Conservation (phyloP, 2,888 invertebrate species). For the Drosophila histrio region DNA sequence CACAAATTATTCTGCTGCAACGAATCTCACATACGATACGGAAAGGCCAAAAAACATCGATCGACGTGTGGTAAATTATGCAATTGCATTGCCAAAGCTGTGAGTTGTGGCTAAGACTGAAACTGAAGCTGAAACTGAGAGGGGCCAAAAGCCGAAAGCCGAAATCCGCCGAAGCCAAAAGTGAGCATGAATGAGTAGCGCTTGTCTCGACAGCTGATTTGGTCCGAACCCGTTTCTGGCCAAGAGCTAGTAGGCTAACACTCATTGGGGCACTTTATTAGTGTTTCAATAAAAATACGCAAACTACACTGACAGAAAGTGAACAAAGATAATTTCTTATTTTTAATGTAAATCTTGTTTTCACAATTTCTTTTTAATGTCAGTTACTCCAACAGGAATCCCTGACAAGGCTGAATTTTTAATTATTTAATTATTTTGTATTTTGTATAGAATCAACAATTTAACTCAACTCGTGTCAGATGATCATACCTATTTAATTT, state of each 20-base stretch:
- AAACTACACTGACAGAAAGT: slow-evolving; percentile 17
- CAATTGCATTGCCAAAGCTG: slow-evolving; percentile 62
- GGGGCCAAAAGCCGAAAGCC: slow-evolving; percentile 20
- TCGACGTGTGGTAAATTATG: slow-evolving; percentile 46
- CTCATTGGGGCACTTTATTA: slow-evolving; percentile 23
- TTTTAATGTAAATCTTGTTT: too few relatives aligned
- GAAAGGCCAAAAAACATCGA: slow-evolving; percentile 32
- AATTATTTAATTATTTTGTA: too few relatives aligned
- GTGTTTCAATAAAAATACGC: slow-evolving; percentile 18
- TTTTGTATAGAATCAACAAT: too few relatives aligned
- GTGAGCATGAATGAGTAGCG: slow-evolving; percentile 57
- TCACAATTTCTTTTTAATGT: too few relatives aligned
- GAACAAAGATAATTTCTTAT: too few relatives aligned
- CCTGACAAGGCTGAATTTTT: too few relatives aligned
- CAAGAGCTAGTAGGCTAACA: slow-evolving; percentile 15
- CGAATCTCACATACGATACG: slow-evolving; percentile 48
- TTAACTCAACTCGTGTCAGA: too few relatives aligned
- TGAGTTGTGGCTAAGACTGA: slow-evolving; percentile 10
- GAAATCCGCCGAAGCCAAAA: slow-evolving; percentile 22
- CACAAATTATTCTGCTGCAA: slow-evolving; percentile 74
- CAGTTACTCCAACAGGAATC: too few relatives aligned
- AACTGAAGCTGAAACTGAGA: slow-evolving; percentile 13
- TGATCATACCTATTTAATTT: too few relatives aligned
- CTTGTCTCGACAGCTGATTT: slow-evolving; percentile 66
- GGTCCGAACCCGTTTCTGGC: slow-evolving; percentile 66